phyloP scores from a whole-genome alignment of 2,113 vertebrate species.

The Melierax canorus region DNA sequence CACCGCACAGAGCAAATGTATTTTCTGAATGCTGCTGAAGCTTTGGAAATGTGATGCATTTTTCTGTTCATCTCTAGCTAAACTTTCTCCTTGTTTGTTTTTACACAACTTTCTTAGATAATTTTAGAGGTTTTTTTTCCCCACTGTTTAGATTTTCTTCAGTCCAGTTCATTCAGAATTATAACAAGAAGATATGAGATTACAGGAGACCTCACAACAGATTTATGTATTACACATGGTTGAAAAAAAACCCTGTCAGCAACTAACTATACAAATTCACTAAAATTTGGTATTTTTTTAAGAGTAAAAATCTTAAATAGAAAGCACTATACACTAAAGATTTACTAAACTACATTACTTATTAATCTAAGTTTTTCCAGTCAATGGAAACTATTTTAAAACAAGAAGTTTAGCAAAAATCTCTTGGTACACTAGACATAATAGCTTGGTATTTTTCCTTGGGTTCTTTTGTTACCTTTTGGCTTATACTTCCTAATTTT shows the following conservation, averaged over 20 bases:
- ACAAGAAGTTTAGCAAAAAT: background rate
- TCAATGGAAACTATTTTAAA: background rate
- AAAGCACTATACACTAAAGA: background rate
- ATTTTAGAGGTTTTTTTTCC: background rate
- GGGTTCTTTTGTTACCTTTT: background rate
- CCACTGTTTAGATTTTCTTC: background rate
- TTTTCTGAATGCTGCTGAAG: background rate
- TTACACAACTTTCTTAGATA: background rate
- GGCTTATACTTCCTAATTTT: background rate
- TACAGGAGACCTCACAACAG: background rate
- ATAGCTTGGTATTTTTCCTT: background rate
- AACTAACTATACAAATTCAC: background rate
- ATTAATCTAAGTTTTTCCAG: background rate
- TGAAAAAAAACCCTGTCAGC: background rate
- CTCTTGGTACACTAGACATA: background rate
- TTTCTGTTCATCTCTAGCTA: background rate
- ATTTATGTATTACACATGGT: background rate
- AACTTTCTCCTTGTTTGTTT: background rate
- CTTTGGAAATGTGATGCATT: background rate
- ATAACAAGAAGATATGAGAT: background rate
- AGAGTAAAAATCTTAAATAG: background rate
- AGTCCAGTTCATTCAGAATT: background rate
- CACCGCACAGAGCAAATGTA: background rate
- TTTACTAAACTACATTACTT: background rate
- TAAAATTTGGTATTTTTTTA: background rate